A percentile compares a stretch with the other conserved stretches of the same genome.
These are phyloP conservation scores for Idaea aversata DNA, from an alignment of 2,888 invertebrate species.

Conservation along the genomic window DNA sequence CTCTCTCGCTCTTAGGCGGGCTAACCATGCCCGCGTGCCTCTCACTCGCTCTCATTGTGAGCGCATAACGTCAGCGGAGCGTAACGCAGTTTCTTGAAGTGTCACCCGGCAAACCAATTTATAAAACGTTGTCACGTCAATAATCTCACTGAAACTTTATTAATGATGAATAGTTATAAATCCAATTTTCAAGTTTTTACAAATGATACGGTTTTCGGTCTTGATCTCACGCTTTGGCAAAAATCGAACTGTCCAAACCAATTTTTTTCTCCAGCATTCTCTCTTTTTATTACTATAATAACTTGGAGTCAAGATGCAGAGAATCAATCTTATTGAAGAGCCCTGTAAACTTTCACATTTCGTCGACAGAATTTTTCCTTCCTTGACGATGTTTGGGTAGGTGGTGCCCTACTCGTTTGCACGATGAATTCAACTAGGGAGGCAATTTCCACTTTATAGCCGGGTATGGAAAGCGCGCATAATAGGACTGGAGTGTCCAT, in stretches of 20 bases:
- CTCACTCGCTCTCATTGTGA: no score
- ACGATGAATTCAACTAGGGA: slow-evolving; percentile 73
- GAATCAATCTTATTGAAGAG: neutral
- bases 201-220: no score
- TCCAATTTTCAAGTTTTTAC: no score
- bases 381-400: slow-evolving; percentile 22
- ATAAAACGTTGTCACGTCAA: no score
- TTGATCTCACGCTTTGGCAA: no score
- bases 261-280: neutral
- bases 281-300: neutral
- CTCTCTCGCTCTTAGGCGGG: no score
- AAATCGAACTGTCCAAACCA: neutral
- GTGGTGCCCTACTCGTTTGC: slow-evolving; percentile 41
- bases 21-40: no score
- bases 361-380: slow-evolving; percentile 9
- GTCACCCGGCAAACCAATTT: no score
- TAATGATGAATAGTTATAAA: no score
- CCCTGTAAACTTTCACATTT: slow-evolving; percentile 4
- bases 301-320: neutral
- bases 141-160: no score
- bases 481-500: slow-evolving; percentile 49
- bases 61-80: no score
- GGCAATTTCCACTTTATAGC: slow-evolving; percentile 74
- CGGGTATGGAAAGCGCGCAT: slow-evolving; percentile 54
- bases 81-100: no score